Conservation (phyloP, 2,888 invertebrate genomes). For the Eugnorisma glareosa region DNA sequence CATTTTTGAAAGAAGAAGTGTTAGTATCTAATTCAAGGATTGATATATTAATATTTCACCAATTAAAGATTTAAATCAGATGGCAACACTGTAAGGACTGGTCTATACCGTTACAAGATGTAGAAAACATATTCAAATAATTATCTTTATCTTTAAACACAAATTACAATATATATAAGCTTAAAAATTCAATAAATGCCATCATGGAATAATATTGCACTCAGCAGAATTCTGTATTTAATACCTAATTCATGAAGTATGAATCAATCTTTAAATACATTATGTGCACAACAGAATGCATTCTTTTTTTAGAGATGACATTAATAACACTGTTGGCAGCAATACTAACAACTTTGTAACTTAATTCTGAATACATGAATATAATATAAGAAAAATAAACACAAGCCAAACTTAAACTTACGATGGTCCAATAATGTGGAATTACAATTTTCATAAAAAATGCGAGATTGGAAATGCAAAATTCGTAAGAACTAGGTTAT, state of each 20-base stretch:
- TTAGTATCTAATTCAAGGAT: conserved; percentile 69
- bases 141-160: conserved; percentile 7
- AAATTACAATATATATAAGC: not conserved
- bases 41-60: conserved; percentile 73
- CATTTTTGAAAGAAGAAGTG: conserved; percentile 72
- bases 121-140: conserved; percentile 5
- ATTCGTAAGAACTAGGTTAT: conserved; percentile 66
- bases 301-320: not conserved
- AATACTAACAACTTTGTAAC: conserved; percentile 37
- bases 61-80: conserved; percentile 54
- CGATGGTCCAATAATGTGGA: conserved; percentile 70
- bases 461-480: conserved; percentile 71
- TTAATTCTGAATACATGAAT: conserved; percentile 39
- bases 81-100: conserved; percentile 58
- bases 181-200: conserved; percentile 44
- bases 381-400: conserved; percentile 42
- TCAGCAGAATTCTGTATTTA: conserved; percentile 24
- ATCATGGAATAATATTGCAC: conserved; percentile 45
- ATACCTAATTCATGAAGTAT: conserved; percentile 39
- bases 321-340: conserved; percentile 55
- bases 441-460: conserved; percentile 64
- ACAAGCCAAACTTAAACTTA: conserved; percentile 62
- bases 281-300: conserved; percentile 8
- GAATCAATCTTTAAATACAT: conserved; percentile 39
- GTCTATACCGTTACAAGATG: conserved; percentile 10